Percentiles rank a stretch among this genome's conserved stretches.
Evolutionary conservation across 2,797 vertebrate species (phyloP).

Genomic region (Melopsittacus undulatus): DNA sequence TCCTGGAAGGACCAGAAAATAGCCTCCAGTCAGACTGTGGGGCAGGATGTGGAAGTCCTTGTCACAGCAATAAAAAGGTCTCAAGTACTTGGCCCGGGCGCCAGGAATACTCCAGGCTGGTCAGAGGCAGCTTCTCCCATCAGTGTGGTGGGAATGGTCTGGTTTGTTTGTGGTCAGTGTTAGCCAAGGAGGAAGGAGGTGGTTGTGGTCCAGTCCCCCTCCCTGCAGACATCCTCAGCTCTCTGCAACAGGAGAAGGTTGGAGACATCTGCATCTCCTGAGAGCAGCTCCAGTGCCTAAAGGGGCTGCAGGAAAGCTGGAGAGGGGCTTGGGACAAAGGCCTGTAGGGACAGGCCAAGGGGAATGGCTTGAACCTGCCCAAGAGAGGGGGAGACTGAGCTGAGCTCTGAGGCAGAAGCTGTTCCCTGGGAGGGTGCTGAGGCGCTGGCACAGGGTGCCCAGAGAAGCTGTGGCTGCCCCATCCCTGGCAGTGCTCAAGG

Average conservation of each 20-base stretch:
- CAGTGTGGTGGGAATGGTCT: background rate
- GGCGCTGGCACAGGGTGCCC: too few species aligned
- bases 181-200: slow-evolving; percentile 28
- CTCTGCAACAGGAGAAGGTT: background rate
- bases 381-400: too few species aligned
- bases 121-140: background rate
- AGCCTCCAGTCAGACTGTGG: background rate
- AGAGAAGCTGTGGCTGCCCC: too few species aligned
- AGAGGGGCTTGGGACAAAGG: background rate
- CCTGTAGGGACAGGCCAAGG: too few species aligned
- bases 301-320: background rate
- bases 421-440: too few species aligned
- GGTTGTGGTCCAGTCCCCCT: background rate
- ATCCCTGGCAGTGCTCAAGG: too few species aligned
- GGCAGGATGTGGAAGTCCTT: slow-evolving; percentile 56
- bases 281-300: background rate
- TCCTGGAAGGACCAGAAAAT: slow-evolving; percentile 49
- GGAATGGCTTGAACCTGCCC: too few species aligned
- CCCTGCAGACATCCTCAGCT: background rate
- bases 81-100: background rate
- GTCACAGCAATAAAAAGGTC: slow-evolving; percentile 12
- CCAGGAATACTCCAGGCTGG: background rate
- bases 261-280: background rate
- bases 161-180: background rate
- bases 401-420: too few species aligned